Conservation (phyloP, 2,113 vertebrate genomes). For the Balaenoptera acutorostrata region DNA sequence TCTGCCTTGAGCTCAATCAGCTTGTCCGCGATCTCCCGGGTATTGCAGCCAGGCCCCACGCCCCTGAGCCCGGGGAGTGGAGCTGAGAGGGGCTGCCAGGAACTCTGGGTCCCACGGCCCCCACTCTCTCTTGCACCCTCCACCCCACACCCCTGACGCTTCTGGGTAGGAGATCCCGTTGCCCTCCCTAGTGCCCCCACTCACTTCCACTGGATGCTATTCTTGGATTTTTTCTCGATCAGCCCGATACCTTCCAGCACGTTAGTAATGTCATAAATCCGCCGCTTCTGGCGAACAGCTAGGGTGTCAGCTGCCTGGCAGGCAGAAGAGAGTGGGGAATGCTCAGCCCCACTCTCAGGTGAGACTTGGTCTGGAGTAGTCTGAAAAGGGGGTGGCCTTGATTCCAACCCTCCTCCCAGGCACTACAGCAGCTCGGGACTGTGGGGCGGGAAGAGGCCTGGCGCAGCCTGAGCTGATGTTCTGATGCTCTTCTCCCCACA, state of each 20-base stretch:
- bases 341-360: not conserved
- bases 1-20: slow-evolving; percentile 97
- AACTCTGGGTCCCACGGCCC: not conserved
- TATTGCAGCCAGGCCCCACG: slow-evolving; percentile 98
- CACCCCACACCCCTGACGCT: not conserved
- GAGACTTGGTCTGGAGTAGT: not conserved
- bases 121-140: not conserved
- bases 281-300: slow-evolving; percentile 96
- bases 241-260: slow-evolving; percentile 97
- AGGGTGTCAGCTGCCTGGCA: slow-evolving; percentile 95
- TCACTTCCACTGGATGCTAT: slow-evolving; percentile 99
- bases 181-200: slow-evolving; percentile 67
- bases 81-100: not conserved
- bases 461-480: not conserved
- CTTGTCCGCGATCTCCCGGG: slow-evolving; percentile 97
- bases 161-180: not conserved
- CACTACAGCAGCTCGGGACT: not conserved
- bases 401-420: not conserved
- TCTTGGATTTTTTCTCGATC: slow-evolving; percentile 99
- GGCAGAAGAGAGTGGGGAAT: slow-evolving; percentile 18
- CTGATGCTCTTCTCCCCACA: not conserved
- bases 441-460: not conserved
- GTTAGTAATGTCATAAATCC: slow-evolving; percentile 98
- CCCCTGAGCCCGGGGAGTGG: slow-evolving; percentile 81
- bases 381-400: not conserved